Conservation (phyloP, 2,113 vertebrate genomes). For the Phylloscopus whistleri region DNA sequence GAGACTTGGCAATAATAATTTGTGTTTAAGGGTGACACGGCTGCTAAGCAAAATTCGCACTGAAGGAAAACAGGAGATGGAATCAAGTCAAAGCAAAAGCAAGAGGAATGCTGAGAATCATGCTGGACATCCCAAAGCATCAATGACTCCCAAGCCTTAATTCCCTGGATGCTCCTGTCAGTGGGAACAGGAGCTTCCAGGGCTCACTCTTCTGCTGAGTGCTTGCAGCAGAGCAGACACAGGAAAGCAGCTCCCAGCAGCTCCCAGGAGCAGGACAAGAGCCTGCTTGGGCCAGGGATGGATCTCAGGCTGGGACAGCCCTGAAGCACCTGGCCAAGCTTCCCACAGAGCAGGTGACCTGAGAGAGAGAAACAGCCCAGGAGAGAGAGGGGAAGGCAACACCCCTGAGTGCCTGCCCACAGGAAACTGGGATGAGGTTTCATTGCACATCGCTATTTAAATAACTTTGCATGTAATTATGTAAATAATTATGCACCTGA, state of each 20-base stretch:
- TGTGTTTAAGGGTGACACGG: not conserved
- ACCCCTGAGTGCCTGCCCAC: not conserved
- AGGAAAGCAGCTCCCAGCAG: not conserved
- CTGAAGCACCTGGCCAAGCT: not conserved
- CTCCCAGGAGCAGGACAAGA: not conserved
- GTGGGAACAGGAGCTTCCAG: not conserved
- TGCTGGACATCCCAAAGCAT: not conserved
- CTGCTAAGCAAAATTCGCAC: not conserved
- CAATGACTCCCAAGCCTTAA: not conserved
- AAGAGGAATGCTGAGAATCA: not conserved
- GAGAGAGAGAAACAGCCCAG: not conserved
- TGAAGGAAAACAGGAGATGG: not conserved
- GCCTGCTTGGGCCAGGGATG: not conserved
- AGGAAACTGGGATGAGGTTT: not conserved
- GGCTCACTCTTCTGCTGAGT: not conserved
- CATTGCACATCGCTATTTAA: not conserved
- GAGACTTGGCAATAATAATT: not conserved
- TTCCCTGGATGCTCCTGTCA: not conserved
- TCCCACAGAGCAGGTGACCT: not conserved
- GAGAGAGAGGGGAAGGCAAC: not conserved
- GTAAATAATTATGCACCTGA: constrained; percentile 8
- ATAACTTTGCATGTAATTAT: constrained; percentile 2
- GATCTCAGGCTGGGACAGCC: not conserved
- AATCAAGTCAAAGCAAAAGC: not conserved
- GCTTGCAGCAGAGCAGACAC: not conserved